These are phyloP conservation scores for Chrysomallon squamiferum DNA, from an alignment of 1,140 invertebrate genomes.

Conservation along the genomic window DNA sequence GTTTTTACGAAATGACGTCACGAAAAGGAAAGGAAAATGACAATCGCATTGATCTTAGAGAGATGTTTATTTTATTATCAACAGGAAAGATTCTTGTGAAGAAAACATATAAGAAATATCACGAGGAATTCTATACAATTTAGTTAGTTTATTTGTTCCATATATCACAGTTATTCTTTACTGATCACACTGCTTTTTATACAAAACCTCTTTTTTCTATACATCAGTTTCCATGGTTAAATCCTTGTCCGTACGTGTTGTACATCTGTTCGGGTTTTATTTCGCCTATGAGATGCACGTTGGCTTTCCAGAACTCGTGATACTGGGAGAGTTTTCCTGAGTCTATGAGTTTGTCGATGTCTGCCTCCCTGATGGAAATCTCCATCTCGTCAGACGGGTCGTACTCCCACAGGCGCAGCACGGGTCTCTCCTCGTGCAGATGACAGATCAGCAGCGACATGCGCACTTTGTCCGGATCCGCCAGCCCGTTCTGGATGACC, in stretches of 20 bases:
- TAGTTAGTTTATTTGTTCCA: too few relatives aligned
- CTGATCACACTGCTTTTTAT: too few relatives aligned
- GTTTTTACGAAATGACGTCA: too few relatives aligned
- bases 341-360: constrained; percentile 52
- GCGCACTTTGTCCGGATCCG: constrained; percentile 33
- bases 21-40: too few relatives aligned
- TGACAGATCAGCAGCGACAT: constrained; percentile 42
- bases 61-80: too few relatives aligned
- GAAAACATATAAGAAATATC: too few relatives aligned
- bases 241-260: not conserved
- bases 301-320: constrained; percentile 51
- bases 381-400: constrained; percentile 47
- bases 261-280: not conserved
- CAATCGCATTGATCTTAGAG: too few relatives aligned
- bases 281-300: constrained; percentile 18
- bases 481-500: constrained; percentile 50
- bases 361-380: constrained; percentile 39
- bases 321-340: constrained; percentile 44
- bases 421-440: constrained; percentile 43
- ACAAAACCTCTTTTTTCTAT: too few relatives aligned
- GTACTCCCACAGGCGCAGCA: constrained; percentile 50
- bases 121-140: too few relatives aligned
- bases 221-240: too few relatives aligned
- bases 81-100: too few relatives aligned
- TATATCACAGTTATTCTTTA: too few relatives aligned